Evolutionary conservation across 2,113 vertebrate genomes (phyloP).

Genomic region (Xenopus laevis): DNA sequence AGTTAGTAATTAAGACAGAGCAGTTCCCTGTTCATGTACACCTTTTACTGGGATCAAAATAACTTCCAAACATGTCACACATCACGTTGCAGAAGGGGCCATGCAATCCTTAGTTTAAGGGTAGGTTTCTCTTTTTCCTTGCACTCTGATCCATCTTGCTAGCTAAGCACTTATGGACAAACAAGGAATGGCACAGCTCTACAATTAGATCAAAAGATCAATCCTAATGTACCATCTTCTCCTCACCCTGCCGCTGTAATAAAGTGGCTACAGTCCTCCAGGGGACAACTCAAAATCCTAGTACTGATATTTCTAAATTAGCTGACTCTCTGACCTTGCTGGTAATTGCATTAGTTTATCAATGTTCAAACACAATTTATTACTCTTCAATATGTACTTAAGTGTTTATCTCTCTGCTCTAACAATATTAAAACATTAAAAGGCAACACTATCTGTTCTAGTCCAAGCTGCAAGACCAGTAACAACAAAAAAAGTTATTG

Average conservation of each 20-base stretch:
- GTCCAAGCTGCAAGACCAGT: slow-evolving; percentile 7
- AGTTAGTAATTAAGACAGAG: no score
- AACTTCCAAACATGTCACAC: no score
- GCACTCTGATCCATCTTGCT: slow-evolving; percentile 73
- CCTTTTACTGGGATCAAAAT: no score
- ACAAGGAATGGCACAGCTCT: slow-evolving; percentile 79
- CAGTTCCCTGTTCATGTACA: no score
- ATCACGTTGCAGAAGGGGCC: background rate
- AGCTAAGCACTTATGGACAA: slow-evolving; percentile 82
- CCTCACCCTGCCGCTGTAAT: slow-evolving; percentile 94
- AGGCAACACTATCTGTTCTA: slow-evolving; percentile 23
- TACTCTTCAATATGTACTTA: slow-evolving; percentile 85
- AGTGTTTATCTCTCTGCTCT: slow-evolving; percentile 83
- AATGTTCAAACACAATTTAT: slow-evolving; percentile 98
- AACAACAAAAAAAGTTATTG: background rate
- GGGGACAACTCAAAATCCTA: slow-evolving; percentile 86
- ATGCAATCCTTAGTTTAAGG: slow-evolving; percentile 58
- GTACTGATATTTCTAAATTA: slow-evolving; percentile 99
- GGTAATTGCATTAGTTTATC: slow-evolving; percentile 99
- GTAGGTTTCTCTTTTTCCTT: slow-evolving; percentile 81
- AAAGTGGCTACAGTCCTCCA: slow-evolving; percentile 87
- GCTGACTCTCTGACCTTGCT: slow-evolving; percentile 95
- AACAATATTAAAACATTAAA: slow-evolving; percentile 70
- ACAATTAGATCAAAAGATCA: slow-evolving; percentile 98
- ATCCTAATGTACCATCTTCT: slow-evolving; percentile 94